Evolutionary conservation across 2,888 invertebrate genomes (phyloP).

Genomic region (Octonoba sinensis): DNA sequence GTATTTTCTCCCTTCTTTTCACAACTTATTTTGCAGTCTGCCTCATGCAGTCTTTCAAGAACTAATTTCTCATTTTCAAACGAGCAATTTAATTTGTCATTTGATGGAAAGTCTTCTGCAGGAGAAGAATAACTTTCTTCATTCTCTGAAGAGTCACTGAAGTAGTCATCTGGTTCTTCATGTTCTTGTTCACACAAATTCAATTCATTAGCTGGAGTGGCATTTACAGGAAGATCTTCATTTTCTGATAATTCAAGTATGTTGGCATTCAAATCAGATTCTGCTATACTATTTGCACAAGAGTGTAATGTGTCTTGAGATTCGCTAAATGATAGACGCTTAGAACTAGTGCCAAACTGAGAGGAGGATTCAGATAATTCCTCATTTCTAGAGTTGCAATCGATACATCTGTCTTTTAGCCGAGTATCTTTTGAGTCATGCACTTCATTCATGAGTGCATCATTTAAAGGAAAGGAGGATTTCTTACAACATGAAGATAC

Average conservation of each 20-base stretch:
- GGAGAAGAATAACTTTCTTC: slow-evolving; percentile 20
- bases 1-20: background rate
- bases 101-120: slow-evolving; percentile 6
- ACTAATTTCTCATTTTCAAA: slow-evolving; percentile 1
- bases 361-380: slow-evolving; percentile 48
- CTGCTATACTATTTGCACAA: slow-evolving; percentile 49
- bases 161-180: background rate
- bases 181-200: background rate
- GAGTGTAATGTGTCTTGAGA: slow-evolving; percentile 59
- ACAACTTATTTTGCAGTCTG: background rate
- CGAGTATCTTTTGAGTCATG: background rate
- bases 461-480: background rate
- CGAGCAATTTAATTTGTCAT: background rate
- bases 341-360: slow-evolving; percentile 22
- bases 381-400: slow-evolving; percentile 5
- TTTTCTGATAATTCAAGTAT: slow-evolving; percentile 14
- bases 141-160: slow-evolving; percentile 22
- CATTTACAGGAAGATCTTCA: slow-evolving; percentile 4
- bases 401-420: background rate
- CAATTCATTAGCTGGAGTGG: too few relatives aligned
- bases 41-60: background rate
- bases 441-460: background rate
- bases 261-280: slow-evolving; percentile 57
- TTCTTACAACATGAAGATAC: background rate
- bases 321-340: slow-evolving; percentile 46